Percentiles rank a stretch among this genome's conserved stretches.
Conservation (phyloP, 1,140 invertebrate genomes). For the Psilanteris sp. region DNA sequence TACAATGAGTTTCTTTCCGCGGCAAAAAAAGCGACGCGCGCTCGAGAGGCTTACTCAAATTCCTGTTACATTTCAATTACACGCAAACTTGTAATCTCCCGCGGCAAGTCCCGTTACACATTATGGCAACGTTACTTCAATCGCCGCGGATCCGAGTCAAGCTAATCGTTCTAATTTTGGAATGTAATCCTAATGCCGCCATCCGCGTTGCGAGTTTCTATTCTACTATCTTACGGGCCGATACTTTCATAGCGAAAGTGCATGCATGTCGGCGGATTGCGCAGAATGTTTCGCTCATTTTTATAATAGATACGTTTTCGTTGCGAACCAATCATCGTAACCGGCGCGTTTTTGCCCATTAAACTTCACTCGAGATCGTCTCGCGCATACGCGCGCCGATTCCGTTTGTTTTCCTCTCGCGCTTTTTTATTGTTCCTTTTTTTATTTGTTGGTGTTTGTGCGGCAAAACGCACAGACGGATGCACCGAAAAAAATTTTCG, state of each 20-base stretch:
- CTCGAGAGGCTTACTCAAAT: conserved; percentile 35
- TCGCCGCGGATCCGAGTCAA: conserved; percentile 38
- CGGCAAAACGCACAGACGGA: too few relatives aligned
- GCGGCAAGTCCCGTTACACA: conserved; percentile 44
- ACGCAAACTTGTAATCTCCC: conserved; percentile 58
- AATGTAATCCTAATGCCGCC: conserved; percentile 51
- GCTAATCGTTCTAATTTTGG: conserved; percentile 61
- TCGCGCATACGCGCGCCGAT: too few relatives aligned
- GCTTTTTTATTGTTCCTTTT: too few relatives aligned
- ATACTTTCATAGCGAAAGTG: conserved; percentile 61
- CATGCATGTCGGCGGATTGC: conserved; percentile 37
- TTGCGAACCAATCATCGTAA: conserved; percentile 35
- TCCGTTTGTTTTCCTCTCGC: too few relatives aligned
- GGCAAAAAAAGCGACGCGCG: conserved; percentile 17
- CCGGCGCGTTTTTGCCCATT: conserved; percentile 9
- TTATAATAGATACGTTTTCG: conserved; percentile 46
- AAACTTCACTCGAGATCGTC: conserved; percentile 10
- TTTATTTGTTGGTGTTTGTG: too few relatives aligned
- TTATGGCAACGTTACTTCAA: conserved; percentile 54
- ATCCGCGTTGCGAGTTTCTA: conserved; percentile 53
- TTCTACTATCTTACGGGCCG: conserved; percentile 33
- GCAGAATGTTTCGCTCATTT: conserved; percentile 45
- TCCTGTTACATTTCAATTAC: conserved; percentile 61
- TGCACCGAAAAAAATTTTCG: too few relatives aligned
- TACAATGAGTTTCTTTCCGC: conserved; percentile 46